phyloP scores from a whole-genome alignment of 2,888 invertebrate species.

The Stenoptilia bipunctidactyla region DNA sequence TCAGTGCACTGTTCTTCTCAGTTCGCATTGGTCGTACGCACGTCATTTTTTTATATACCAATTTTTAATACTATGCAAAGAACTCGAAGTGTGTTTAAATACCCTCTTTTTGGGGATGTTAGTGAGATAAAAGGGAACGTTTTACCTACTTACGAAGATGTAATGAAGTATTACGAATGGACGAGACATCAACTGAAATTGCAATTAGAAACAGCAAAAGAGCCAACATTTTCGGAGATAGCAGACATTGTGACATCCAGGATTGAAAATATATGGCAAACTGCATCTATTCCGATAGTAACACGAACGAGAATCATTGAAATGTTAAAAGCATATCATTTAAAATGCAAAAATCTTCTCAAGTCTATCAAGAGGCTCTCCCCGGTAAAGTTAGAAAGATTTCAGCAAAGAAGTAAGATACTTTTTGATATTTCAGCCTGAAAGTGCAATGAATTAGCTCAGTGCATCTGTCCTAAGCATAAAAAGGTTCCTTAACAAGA shows the following conservation, averaged over 20 bases:
- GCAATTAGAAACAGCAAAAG: constrained; percentile 8
- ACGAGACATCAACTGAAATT: constrained; percentile 10
- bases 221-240: constrained; percentile 10
- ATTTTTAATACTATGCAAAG: no score
- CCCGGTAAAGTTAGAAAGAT: constrained; percentile 6
- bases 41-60: no score
- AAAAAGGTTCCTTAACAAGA: no score
- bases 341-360: constrained; percentile 6
- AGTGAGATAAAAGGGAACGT: constrained; percentile 13
- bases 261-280: constrained; percentile 12
- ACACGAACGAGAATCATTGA: constrained; percentile 9
- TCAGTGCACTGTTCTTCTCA: no score
- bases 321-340: constrained; percentile 15
- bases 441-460: no score
- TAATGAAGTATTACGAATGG: constrained; percentile 15
- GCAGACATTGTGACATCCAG: constrained; percentile 8
- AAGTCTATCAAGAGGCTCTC: constrained; percentile 5
- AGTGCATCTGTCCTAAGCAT: no score
- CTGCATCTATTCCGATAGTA: constrained; percentile 11
- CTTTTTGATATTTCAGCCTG: no score
- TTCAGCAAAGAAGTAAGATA: no score
- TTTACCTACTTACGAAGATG: constrained; percentile 15
- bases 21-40: no score
- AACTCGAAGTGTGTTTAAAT: constrained; percentile 5
- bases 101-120: constrained; percentile 13